A percentile compares a stretch with the other conserved stretches of the same genome.
Conservation (phyloP, 2,797 vertebrate genomes). For the Carapus acus region DNA sequence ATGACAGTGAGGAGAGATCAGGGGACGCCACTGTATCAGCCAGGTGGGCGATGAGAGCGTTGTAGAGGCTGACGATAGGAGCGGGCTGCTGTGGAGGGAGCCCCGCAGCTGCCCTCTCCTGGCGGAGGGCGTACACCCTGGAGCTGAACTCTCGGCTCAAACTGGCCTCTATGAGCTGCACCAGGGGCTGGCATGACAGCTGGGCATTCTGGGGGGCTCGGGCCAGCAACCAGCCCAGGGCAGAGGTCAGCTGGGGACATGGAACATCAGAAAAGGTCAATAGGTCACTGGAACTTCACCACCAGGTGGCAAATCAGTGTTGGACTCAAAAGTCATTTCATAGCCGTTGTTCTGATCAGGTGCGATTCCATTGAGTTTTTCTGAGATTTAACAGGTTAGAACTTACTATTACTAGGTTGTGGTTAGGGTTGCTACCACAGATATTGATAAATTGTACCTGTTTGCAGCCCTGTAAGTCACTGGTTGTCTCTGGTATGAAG, state of each 20-base stretch:
- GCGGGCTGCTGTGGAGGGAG: constrained; percentile 78
- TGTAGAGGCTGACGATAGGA: constrained; percentile 81
- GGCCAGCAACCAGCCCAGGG: constrained; percentile 82
- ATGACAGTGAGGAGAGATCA: constrained; percentile 78
- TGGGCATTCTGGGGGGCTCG: constrained; percentile 66
- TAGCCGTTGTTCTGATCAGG: too few relatives aligned
- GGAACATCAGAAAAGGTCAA: not conserved
- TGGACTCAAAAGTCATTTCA: too few relatives aligned
- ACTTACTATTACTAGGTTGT: too few relatives aligned
- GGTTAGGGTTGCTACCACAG: too few relatives aligned
- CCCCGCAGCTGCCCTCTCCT: constrained; percentile 66
- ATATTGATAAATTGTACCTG: too few relatives aligned
- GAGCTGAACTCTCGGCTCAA: constrained; percentile 78
- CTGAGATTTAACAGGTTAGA: too few relatives aligned
- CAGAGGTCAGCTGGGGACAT: constrained; percentile 68
- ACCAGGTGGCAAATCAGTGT: too few relatives aligned
- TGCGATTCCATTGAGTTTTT: too few relatives aligned
- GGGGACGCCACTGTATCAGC: constrained; percentile 74
- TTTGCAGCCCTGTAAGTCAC: constrained; percentile 79
- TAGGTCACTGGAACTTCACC: too few relatives aligned
- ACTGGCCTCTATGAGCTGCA: constrained; percentile 79
- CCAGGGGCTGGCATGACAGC: constrained; percentile 80
- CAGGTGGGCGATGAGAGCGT: constrained; percentile 77
- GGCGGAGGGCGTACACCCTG: constrained; percentile 75
- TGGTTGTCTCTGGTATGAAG: constrained; percentile 77